These are phyloP conservation scores for Sciurus niger DNA, from an alignment of 2,113 vertebrate genomes.

Conservation along the genomic window DNA sequence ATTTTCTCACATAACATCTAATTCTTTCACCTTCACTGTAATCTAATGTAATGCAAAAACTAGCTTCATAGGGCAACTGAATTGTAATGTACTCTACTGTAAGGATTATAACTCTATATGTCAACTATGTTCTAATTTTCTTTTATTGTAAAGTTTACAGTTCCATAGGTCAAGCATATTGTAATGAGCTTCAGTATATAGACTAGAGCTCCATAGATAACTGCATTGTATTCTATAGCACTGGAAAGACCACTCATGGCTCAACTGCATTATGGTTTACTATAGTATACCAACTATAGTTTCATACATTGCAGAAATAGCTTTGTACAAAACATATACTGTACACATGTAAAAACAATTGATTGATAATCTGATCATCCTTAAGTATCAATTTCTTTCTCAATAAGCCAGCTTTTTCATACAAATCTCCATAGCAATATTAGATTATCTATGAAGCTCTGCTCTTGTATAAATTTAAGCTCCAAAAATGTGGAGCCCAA, in stretches of 20 bases:
- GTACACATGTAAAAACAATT: neutral
- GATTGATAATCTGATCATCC: neutral
- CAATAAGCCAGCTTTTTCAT: neutral
- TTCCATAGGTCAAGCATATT: neutral
- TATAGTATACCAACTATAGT: neutral
- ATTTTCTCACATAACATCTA: conserved; percentile 12
- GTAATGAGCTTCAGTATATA: neutral
- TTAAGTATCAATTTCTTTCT: neutral
- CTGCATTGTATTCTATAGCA: neutral
- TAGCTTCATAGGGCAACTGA: neutral
- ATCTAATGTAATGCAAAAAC: neutral
- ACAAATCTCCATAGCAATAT: neutral
- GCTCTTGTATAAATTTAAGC: neutral
- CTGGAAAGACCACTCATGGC: neutral
- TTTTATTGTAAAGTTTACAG: neutral
- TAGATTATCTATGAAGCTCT: neutral
- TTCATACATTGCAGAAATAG: neutral
- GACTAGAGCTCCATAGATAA: neutral
- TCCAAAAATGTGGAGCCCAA: neutral
- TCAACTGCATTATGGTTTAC: neutral
- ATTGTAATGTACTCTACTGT: neutral
- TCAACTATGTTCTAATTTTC: neutral
- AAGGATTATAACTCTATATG: neutral
- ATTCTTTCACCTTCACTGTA: neutral
- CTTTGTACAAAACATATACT: neutral